phyloP scores from a whole-genome alignment of 2,113 vertebrate species.

The Lophotis ruficrista region DNA sequence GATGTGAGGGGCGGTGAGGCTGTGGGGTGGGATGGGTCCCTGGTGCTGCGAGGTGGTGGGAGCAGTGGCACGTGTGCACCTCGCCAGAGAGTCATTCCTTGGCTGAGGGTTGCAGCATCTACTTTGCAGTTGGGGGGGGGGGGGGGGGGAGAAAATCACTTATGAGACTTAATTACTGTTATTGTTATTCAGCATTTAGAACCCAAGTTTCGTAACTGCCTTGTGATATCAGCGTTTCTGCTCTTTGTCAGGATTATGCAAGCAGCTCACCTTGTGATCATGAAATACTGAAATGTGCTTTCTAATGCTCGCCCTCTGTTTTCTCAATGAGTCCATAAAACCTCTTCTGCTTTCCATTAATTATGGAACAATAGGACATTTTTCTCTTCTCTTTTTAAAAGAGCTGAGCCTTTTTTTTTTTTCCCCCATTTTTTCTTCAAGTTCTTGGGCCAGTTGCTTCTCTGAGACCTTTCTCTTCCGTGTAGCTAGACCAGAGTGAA shows the following conservation, averaged over 20 bases:
- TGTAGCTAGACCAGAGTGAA: not conserved
- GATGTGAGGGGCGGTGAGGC: not conserved
- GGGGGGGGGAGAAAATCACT: too few relatives aligned
- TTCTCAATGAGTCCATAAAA: not conserved
- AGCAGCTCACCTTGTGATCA: constrained; percentile 59
- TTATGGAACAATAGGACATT: not conserved
- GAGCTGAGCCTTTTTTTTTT: not conserved
- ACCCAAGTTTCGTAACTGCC: constrained; percentile 36
- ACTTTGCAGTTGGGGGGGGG: not conserved
- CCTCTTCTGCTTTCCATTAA: constrained; percentile 33
- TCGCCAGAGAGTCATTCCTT: not conserved
- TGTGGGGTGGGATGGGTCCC: not conserved
- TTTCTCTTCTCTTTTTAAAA: not conserved
- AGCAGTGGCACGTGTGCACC: not conserved
- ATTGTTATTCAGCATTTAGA: constrained; percentile 44
- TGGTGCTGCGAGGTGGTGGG: not conserved
- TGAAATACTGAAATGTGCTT: constrained; percentile 25
- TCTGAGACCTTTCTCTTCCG: not conserved
- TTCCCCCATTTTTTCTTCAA: not conserved
- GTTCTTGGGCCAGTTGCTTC: not conserved
- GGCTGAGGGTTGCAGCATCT: not conserved
- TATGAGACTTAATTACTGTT: constrained; percentile 10
- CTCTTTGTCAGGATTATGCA: constrained; percentile 41
- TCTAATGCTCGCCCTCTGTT: not conserved
- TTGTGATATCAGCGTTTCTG: constrained; percentile 9